A percentile compares a stretch with the other conserved stretches of the same genome.
These are phyloP conservation scores for Patiria miniata DNA, from an alignment of 35 echinoderm and acorn worm species.

Conservation along the genomic window DNA sequence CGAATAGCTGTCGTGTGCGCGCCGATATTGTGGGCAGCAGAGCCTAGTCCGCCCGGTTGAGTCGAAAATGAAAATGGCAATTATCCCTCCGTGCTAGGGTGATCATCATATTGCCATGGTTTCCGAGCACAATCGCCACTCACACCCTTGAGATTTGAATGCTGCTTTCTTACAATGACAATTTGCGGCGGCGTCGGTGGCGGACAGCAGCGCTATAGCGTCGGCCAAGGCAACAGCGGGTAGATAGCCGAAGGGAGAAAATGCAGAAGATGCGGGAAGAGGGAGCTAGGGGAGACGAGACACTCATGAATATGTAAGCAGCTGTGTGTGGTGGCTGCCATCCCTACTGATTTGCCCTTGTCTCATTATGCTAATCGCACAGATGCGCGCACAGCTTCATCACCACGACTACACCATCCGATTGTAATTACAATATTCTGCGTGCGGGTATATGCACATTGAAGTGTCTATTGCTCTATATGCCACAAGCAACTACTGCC, in stretches of 20 bases:
- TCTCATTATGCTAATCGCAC: too few relatives aligned
- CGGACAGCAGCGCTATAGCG: too few relatives aligned
- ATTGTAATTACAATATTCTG: too few relatives aligned
- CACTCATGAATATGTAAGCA: conserved; percentile 6
- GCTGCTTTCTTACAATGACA: conserved; percentile 46
- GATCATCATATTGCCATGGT: conserved; percentile 45
- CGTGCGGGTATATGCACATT: too few relatives aligned
- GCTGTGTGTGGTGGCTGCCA: neutral
- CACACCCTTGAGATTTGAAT: conserved; percentile 41
- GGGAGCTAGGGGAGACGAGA: neutral
- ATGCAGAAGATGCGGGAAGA: conserved; percentile 8
- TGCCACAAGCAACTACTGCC: too few relatives aligned
- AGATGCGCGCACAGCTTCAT: too few relatives aligned
- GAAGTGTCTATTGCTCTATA: too few relatives aligned
- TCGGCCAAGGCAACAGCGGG: neutral
- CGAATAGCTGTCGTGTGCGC: neutral
- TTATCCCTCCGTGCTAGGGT: conserved; percentile 7
- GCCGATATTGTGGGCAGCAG: neutral
- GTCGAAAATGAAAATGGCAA: conserved; percentile 36
- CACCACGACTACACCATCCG: too few relatives aligned
- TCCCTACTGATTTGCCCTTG: too few relatives aligned
- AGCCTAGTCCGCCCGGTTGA: neutral
- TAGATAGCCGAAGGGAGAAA: neutral
- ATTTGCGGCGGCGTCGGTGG: conserved; percentile 5
- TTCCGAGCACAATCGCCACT: conserved; percentile 39